Evolutionary conservation across 2,113 vertebrate genomes (phyloP), one percentile per base, ranked within the genome.

Genomic region (Hippoglossus stenolepis): DNA sequence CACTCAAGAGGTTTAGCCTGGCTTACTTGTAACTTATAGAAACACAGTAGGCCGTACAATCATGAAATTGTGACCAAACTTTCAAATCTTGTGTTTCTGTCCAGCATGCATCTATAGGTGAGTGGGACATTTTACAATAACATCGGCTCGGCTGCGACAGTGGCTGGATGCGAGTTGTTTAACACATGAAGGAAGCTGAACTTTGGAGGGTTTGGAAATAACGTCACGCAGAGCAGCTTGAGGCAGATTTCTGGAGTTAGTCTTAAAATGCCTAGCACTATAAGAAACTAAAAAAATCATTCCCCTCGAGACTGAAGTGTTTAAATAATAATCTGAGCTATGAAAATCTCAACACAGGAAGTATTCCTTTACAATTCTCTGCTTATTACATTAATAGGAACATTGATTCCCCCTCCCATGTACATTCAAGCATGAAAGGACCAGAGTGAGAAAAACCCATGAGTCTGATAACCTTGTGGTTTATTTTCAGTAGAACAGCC

Each of bases 361-460:
- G 70, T 35, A 64, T 45, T 57, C 70, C 40, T 77, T 83, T 89
- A 90, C 82, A 82, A 79, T 85, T 73, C 62, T 21, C 60, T 68
- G 62, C 80, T 80, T 64, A 5, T 84, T 82, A 85, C 81, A 77
- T 82, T 67, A 65, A 65, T 54, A 40, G 18, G 28, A 45, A 66
- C 63, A 40, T 35, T 28, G 56, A 84, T 67, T 65, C 43, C 76
- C 64, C 28, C 54, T 0, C 51, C n/a, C 28, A 10, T 63, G 59
- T 93, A 94, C 93, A 94, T 93, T 94, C 92, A 86, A 85, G 75
- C 88, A 79, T 72, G 79, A 88, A 71, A 64, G 61, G 61, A 76
- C 68, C 80, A 59, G 54, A 71, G 71, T 67, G 65, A 77, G 59
- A 59, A 24, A 23, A 54, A 61, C 20, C 47, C 17, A 23, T 40